Evolutionary conservation across 2,888 invertebrate genomes (phyloP), one percentile per base, ranked within the genome.

Genomic region (Megamerina dolium): DNA sequence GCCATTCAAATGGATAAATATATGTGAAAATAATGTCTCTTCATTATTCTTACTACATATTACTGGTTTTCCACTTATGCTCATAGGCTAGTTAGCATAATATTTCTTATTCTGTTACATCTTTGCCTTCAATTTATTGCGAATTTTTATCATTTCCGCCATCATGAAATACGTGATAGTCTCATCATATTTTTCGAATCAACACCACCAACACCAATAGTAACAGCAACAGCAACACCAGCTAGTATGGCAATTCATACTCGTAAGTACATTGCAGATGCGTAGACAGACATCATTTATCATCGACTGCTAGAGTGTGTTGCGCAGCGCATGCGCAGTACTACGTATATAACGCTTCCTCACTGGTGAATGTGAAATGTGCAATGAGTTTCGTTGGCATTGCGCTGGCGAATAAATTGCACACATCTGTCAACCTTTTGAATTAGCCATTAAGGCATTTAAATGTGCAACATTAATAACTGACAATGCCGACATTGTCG

Each of bases 401-500:
- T 23, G 23, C 23, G 23, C n/a, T n/a, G n/a, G n/a, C 23, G 55
- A 59, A 66, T 67, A 66, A 68, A 66, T 68, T 65, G 66, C 64
- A 64, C 66, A 66, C 66, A 67, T 68, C 67, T 67, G 69, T 68
- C 68, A 68, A 63, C 64, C 65, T 64, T n/a, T 64, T 70, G 70
- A 70, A 69, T 70, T 68, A 62, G 63, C 69, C 68, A 70, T 70
- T 69, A 69, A 68, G 64, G 63, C 66, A 59, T 64, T n/a, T 65
- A 66, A 70, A 65, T 67, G 69, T 64, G 68, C 65, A 63, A 64
- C 69, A 70, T 70, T 70, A 69, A 70, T 69, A 70, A 65, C 70
- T 69, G 69, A 66, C 70, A 66, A n/a, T n/a, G n/a, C n/a, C n/a
- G n/a, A n/a, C n/a, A n/a, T n/a, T n/a, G n/a, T n/a, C n/a, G n/a